These are phyloP conservation scores for Tineola bisselliella DNA, from an alignment of 2,888 invertebrate genomes.

Conservation along the genomic window DNA sequence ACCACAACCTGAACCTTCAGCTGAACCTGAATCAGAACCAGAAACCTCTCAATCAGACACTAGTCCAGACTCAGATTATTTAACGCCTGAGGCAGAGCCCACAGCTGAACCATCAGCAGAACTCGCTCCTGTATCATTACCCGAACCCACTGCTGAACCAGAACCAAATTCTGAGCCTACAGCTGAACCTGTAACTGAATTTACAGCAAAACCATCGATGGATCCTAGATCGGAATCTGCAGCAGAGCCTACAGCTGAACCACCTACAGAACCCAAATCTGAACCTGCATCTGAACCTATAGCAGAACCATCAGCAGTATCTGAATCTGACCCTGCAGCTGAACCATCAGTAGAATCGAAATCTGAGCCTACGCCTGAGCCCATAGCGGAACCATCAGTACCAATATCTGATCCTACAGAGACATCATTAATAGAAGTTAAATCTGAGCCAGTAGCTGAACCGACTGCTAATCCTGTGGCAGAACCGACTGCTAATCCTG, in stretches of 20 bases:
- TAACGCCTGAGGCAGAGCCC: not conserved
- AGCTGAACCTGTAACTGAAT: constrained; percentile 30
- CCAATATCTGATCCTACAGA: constrained; percentile 21
- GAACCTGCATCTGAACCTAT: constrained; percentile 26
- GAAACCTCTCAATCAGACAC: constrained; percentile 23
- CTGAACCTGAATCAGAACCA: constrained; percentile 30
- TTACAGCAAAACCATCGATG: too few relatives aligned
- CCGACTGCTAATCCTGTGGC: constrained; percentile 34
- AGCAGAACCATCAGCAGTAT: constrained; percentile 22
- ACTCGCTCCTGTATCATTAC: constrained; percentile 27
- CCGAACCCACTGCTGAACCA: constrained; percentile 19
- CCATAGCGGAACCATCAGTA: constrained; percentile 28
- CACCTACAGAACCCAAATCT: constrained; percentile 26
- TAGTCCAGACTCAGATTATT: not conserved
- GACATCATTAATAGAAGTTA: constrained; percentile 25
- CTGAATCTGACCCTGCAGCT: constrained; percentile 22
- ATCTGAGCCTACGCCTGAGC: constrained; percentile 18
- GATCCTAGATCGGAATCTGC: constrained; percentile 23
- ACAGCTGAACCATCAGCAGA: constrained; percentile 24
- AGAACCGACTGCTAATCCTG: constrained; percentile 36
- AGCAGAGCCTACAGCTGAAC: constrained; percentile 19
- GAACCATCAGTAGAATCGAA: constrained; percentile 23
- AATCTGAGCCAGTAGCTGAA: constrained; percentile 40
- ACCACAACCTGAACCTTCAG: constrained; percentile 19
- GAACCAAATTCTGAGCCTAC: too few relatives aligned